phyloP scores from a whole-genome alignment of 2,113 vertebrate species.

The Aramus guarauna region DNA sequence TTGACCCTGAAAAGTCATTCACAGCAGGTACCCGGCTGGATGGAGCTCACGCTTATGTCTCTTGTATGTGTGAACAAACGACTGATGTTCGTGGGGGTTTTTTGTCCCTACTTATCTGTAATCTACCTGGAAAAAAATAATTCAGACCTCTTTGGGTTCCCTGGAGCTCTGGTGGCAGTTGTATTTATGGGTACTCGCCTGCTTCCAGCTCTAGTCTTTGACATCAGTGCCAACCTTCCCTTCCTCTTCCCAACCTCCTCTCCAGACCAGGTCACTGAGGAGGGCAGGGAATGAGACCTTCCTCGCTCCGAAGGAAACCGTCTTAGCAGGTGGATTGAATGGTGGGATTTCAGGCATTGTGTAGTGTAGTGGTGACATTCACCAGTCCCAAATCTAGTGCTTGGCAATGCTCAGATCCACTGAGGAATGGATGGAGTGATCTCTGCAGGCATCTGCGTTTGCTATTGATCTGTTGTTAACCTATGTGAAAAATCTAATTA shows the following conservation, averaged over 20 bases:
- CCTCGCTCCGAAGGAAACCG: fast-evolving
- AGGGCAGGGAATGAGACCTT: neutral
- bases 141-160: neutral
- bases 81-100: fast-evolving
- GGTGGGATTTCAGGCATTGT: neutral
- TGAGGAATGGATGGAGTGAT: neutral
- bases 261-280: neutral
- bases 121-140: neutral
- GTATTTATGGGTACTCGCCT: neutral
- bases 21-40: neutral
- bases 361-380: fast-evolving
- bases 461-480: neutral
- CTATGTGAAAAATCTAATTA: neutral
- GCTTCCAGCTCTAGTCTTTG: neutral
- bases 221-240: neutral
- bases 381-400: neutral
- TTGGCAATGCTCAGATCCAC: neutral
- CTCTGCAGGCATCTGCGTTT: neutral
- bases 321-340: neutral
- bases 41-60: neutral
- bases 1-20: neutral
- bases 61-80: neutral
- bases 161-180: neutral
- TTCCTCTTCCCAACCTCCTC: neutral
- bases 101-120: neutral